Evolutionary conservation across 2,113 vertebrate genomes (phyloP), one percentile per base, ranked within the genome.

Genomic region (Leucopternis melanops): DNA sequence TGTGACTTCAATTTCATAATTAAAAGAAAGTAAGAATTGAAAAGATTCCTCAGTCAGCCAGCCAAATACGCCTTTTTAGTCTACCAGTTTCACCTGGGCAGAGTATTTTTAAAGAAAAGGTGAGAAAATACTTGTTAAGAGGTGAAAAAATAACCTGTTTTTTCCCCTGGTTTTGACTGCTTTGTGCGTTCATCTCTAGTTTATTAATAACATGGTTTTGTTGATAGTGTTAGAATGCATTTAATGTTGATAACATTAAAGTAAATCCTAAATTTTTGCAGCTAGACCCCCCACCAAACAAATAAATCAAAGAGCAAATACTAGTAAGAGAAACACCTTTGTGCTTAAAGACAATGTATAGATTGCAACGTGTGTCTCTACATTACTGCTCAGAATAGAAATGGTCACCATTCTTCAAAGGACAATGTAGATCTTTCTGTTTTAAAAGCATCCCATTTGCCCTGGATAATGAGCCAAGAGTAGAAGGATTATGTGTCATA

Each of bases 41-140:
- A 70, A 55, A 36, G 19, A n/a, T 73, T 80, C 45, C 25, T 81
- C 58, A 19, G 17, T 5, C 25, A 40, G 40, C 19, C 50, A 47
- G 44, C 27, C 25, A 61, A n/a, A 40, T 36, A 16, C 0, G 0
- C 38, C 17, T 19, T 18, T 20, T 22, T 20, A 50, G 7, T 45
- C n/a, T 13, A 38, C 15, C 61, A 44, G 32, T 45, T 82, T 77
- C 71, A 47, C 44, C 11, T 4, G 16, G 40, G 31, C 36, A 77
- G 58, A 40, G 17, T 16, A 9, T 40, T 49, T 74, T 5, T 34
- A 6, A 82, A 79, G 54, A 83, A 82, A 81, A 89, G 45, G 58
- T 91, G 63, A 94, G 93, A 81, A 91, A 94, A 70, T 86, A 65
- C 12, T 54, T 82, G 4, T 6, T 26, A 45, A 49, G 21, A 69